Evolutionary conservation across 2,113 vertebrate species (phyloP), one percentile per base, ranked within the genome.

Genomic region (Ophiodon elongatus): DNA sequence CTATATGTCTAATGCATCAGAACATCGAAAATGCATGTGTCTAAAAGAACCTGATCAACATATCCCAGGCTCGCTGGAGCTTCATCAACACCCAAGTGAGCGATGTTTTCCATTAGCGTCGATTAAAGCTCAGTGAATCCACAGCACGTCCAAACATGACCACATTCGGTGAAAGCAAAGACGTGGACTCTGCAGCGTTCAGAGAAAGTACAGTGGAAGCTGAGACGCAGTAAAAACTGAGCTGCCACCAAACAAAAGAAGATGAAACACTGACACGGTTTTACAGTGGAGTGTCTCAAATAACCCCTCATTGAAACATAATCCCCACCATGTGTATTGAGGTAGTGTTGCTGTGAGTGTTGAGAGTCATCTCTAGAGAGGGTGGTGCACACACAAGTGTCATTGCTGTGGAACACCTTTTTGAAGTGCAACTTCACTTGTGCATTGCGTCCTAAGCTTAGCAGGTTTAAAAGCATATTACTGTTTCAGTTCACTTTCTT

Each of bases 291-390:
- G 65, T 19, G 73, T 71, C 73, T 86, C 76, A 76, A 56, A 87
- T 82, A 73, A 78, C 45, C 54, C n/a, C 23, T 78, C 25, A 76
- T 17, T 85, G 33, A 80, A 85, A 87, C 29, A 5, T 8, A 65
- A 84, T 57, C 62, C 75, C 67, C 50, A 3, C 21, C 35, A 25
- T 33, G 65, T 72, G 52, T 31, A 13, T 57, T 41, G n/a, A 31
- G 45, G 9, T 56, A 23, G 33, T 41, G 68, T 75, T 74, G 43
- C 76, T 52, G 59, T 79, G 19, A 63, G 54, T 35, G 47, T 50
- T 71, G 1, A 15, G 23, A 41, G 37, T 35, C 39, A 52, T 64
- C 37, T 29, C 45, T 21, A 7, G 4, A 64, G 8, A 31, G 25
- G 27, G 35, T 59, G 31, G 41, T 39, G 6, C 45, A 64, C 62